These are phyloP conservation scores for Origma solitaria DNA, from an alignment of 2,113 vertebrate genomes.

Conservation along the genomic window DNA sequence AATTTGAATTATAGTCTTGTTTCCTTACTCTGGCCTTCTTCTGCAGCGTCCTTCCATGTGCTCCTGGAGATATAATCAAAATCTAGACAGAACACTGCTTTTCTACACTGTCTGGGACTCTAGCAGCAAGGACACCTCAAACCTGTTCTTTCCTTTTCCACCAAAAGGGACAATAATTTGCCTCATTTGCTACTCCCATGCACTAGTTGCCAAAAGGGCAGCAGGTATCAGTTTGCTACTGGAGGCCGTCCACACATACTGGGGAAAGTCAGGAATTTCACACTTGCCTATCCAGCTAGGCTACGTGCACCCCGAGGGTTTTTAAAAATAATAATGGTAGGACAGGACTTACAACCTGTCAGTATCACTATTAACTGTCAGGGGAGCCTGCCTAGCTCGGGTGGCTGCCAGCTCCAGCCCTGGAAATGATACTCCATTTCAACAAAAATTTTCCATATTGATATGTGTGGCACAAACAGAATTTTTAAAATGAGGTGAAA, in stretches of 20 bases:
- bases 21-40: neutral
- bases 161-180: neutral
- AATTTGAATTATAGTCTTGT: neutral
- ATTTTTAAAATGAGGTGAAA: neutral
- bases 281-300: slow-evolving; percentile 15
- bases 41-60: neutral
- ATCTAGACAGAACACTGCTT: neutral
- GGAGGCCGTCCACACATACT: neutral
- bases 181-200: neutral
- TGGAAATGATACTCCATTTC: neutral
- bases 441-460: neutral
- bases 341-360: neutral
- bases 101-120: neutral
- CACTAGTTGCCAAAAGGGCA: neutral
- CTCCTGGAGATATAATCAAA: neutral
- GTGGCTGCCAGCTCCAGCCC: neutral
- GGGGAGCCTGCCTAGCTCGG: neutral
- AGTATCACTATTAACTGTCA: neutral
- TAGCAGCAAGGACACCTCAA: neutral
- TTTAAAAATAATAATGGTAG: slow-evolving; percentile 8
- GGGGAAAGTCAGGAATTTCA: slow-evolving; percentile 37
- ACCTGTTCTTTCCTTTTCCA: neutral
- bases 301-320: neutral
- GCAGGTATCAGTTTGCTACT: neutral
- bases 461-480: neutral